These are phyloP conservation scores for Tyto alba DNA, from an alignment of 2,113 vertebrate genomes.

Conservation along the genomic window DNA sequence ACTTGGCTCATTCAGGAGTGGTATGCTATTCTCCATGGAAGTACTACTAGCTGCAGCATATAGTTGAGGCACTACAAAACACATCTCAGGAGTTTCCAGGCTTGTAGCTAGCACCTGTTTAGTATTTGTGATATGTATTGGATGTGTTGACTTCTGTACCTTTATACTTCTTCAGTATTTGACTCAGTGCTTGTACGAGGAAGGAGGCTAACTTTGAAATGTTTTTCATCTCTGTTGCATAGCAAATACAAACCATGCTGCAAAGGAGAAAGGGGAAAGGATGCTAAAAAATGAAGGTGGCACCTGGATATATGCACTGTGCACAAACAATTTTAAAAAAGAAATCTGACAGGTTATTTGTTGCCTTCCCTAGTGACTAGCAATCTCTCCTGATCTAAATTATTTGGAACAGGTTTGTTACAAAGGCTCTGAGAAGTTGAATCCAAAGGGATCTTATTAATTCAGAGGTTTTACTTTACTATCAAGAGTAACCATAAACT, in stretches of 20 bases:
- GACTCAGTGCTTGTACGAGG: background rate
- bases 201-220: background rate
- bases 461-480: background rate
- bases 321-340: background rate
- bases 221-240: background rate
- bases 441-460: background rate
- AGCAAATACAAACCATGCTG: background rate
- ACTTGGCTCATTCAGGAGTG: background rate
- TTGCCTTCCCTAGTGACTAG: background rate
- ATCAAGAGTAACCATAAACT: background rate
- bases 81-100: background rate
- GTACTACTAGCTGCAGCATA: background rate
- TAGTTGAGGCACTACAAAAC: background rate
- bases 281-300: background rate
- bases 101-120: background rate
- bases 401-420: background rate
- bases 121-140: background rate
- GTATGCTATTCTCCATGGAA: background rate
- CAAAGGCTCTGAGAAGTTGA: background rate
- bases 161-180: background rate
- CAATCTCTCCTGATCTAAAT: background rate
- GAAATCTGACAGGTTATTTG: background rate
- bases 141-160: background rate
- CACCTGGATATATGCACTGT: background rate
- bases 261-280: background rate